Base-by-base conservation (phyloP, 2,888 invertebrate species). In the Hecatera dysodea region DNA sequence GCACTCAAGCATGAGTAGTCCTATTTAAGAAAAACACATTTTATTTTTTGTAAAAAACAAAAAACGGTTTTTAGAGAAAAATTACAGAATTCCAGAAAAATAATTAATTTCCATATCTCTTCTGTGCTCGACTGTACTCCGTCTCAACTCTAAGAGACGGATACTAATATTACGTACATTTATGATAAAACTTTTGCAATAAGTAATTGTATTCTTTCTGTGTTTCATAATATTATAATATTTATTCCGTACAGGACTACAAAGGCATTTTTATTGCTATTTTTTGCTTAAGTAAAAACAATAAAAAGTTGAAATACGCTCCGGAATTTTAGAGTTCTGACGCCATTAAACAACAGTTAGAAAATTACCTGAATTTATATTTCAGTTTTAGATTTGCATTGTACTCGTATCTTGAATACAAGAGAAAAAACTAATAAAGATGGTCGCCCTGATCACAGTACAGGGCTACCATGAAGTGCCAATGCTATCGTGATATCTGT, bases 111-210 rank as follows among this genome's bases (percentile, higher is more conserved):
- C 36, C 4, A 33, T n/a, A 15, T 39, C 22, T 50, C 27, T 55
- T 46, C 29, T 60, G 57, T 59, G 11, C 19, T 15, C 46, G 29
- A 63, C 78, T 59, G 59, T 77, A 77, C 66, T 33, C 24, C 48
- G 22, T 46, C 70, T 69, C 61, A 59, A 65, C 68, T 77, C 52
- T 56, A 33, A 63, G 50, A 68, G 65, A 81, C 59, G 59, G 66
- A 63, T 66, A 70, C 62, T 42, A 66, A 63, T 55, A 81, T 69
- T 12, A 65, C 78, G 57, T 72, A 78, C 81, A 77, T 81, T 78
- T 78, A 77, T 78, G 70, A 77, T 70, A 77, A 77, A 78, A 78
- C 78, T 78, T 78, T 78, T 52, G 81, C 29, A 81, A 78, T 78
- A n/a, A n/a, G n/a, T n/a, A 77, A 77, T 81, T 81, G 81, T 78